Base-by-base conservation (phyloP, 2,113 vertebrate species). In the Tragelaphus imberbis region DNA sequence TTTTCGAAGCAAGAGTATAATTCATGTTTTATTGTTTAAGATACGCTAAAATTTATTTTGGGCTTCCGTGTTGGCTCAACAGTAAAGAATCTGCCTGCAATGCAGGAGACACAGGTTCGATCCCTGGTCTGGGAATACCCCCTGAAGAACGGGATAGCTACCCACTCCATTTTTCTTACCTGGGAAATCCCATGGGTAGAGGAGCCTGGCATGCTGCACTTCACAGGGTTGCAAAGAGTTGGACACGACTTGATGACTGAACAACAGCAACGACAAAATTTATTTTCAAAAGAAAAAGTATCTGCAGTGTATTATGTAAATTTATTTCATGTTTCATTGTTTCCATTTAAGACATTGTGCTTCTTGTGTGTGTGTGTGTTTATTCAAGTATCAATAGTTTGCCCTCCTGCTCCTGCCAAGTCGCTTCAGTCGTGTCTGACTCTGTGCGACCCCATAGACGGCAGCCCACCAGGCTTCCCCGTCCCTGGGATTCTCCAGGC, bases 251-350 rank as follows among this genome's bases (percentile, higher is more conserved):
- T 77, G 27, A 44, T 77, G 71, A 44, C 36, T 44, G 21, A 44
- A 44, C 23, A 77, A 77, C 12, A 77, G 23, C 71, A 44, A 44
- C 71, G 44, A 44, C 71, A 71, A 77, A 65, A 40, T 84, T 63
- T 68, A 59, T 81, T 96, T 96, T 88, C 59, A 53, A 84, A 91
- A 94, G 36, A 36, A 84, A 96, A 88, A 95, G 77, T 58, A 40
- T 36, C 55, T 93, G 33, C 16, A 65, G 15, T 81, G 28, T 92
- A 23, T 33, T 95, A 2, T 56, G 6, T 95, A 90, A 92, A n/a
- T 94, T 92, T 63, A 84, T 92, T 65, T 95, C 21, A 5, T 84
- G 49, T 87, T 90, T 92, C 15, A 81, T 84, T 82, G 27, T 16
- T 95, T 95, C 40, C 5, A 68, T 0, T 93, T 93, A 91, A 88